These are phyloP conservation scores for Stramonita haemastoma DNA, from an alignment of 2,888 invertebrate genomes.

Conservation along the genomic window DNA sequence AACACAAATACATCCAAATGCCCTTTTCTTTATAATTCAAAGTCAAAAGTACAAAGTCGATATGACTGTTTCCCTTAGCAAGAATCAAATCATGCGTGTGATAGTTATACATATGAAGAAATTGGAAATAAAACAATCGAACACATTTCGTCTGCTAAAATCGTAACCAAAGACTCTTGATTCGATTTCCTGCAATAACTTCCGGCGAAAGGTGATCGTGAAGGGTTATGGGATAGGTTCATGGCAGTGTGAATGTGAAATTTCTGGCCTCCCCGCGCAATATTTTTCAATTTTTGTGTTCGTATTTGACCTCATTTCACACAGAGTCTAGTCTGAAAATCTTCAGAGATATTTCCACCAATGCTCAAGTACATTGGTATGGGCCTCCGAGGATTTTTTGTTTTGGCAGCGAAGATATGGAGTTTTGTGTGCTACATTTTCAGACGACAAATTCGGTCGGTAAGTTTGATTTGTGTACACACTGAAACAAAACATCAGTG, in stretches of 20 bases:
- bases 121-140: no score
- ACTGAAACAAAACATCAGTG: not conserved
- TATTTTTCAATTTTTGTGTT: conserved; percentile 25
- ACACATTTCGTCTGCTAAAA: no score
- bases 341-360: conserved; percentile 40
- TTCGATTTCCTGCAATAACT: conserved; percentile 45
- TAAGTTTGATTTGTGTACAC: conserved; percentile 82
- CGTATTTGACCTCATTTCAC: conserved; percentile 17
- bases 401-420: conserved; percentile 98
- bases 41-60: no score
- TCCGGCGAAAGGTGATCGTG: conserved; percentile 41
- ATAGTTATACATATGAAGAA: no score
- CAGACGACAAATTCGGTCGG: conserved; percentile 97
- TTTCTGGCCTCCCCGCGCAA: conserved; percentile 41
- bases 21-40: no score
- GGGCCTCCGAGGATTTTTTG: conserved; percentile 97
- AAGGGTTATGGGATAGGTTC: conserved; percentile 65
- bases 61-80: no score
- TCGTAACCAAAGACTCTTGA: conserved; percentile 57
- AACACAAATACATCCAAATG: no score
- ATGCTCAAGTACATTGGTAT: conserved; percentile 99
- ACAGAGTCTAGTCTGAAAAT: not conserved
- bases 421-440: conserved; percentile 98
- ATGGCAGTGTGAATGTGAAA: conserved; percentile 63
- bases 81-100: no score